A percentile compares a stretch with the other conserved stretches of the same genome.
Evolutionary conservation across 2,888 invertebrate genomes (phyloP).

Genomic region (Harpalus rufipes): DNA sequence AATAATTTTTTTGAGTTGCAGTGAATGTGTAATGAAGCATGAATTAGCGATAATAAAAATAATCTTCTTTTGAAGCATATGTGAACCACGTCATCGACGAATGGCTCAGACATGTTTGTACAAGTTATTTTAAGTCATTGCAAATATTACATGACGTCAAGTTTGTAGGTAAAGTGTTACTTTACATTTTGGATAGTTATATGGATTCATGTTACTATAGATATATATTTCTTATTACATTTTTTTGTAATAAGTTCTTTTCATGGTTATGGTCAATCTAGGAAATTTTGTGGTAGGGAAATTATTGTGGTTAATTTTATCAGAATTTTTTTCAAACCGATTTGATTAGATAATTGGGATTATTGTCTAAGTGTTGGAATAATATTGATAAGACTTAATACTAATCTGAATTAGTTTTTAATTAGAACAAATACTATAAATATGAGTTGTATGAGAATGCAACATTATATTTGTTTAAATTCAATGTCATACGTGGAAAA

Average conservation of each 20-base stretch:
- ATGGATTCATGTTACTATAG: not conserved
- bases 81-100: conserved; percentile 29
- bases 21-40: not conserved
- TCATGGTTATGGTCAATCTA: conserved; percentile 6
- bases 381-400: conserved; percentile 33
- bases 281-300: conserved; percentile 42
- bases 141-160: conserved; percentile 58
- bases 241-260: not conserved
- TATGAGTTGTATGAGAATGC: not conserved
- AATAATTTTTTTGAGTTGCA: not conserved
- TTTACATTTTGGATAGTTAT: conserved; percentile 30
- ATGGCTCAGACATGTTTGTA: conserved; percentile 35
- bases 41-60: conserved; percentile 37
- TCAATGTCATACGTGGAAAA: no score
- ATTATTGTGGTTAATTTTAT: conserved; percentile 3
- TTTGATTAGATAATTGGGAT: conserved; percentile 43
- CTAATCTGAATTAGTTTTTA: not conserved
- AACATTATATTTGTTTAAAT: no score
- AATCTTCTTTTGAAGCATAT: conserved; percentile 32
- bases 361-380: conserved; percentile 3
- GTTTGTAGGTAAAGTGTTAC: conserved; percentile 47
- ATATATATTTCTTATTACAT: not conserved
- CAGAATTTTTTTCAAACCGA: conserved; percentile 19
- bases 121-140: conserved; percentile 58
- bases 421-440: not conserved